A percentile compares a stretch with the other conserved stretches of the same genome.
Conservation (phyloP, 2,797 vertebrate species). For the Ptychobarbus kaznakovi region DNA sequence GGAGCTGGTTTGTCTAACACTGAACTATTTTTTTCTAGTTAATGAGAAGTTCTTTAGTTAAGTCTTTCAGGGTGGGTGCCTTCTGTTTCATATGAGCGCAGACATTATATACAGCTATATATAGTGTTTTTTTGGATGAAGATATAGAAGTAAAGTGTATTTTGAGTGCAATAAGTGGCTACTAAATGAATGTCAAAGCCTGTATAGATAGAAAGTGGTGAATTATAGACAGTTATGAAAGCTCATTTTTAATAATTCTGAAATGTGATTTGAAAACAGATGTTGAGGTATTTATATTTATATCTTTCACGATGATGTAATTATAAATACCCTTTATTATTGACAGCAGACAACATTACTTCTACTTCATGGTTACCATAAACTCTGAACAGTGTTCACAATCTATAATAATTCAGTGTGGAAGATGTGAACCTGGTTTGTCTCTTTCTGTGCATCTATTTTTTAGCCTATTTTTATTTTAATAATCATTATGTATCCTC, state of each 20-base stretch:
- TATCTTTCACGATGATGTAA: constrained; percentile 30
- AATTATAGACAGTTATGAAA: constrained; percentile 27
- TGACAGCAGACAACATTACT: constrained; percentile 3
- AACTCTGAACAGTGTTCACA: constrained; percentile 32
- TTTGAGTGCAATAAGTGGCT: constrained; percentile 10
- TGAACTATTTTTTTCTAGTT: constrained; percentile 18
- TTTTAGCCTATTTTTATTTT: constrained; percentile 74
- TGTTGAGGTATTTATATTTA: constrained; percentile 20
- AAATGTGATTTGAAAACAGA: constrained; percentile 13
- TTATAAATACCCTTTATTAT: constrained; percentile 3
- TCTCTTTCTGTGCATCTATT: constrained; percentile 72
- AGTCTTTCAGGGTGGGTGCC: constrained; percentile 11
- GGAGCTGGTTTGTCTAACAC: constrained; percentile 32
- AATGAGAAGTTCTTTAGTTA: constrained; percentile 2
- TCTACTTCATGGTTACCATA: constrained; percentile 24
- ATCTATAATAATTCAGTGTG: constrained; percentile 72
- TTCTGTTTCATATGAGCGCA: constrained; percentile 4
- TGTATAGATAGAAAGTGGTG: background rate
- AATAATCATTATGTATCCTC: constrained; percentile 71
- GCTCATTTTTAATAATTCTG: constrained; percentile 18
- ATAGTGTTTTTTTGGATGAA: background rate
- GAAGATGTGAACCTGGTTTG: constrained; percentile 67
- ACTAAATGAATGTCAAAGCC: background rate
- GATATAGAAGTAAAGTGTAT: background rate
- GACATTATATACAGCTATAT: background rate